Base-by-base conservation (phyloP, 2,888 invertebrate species). In the Drosophila algonquin region DNA sequence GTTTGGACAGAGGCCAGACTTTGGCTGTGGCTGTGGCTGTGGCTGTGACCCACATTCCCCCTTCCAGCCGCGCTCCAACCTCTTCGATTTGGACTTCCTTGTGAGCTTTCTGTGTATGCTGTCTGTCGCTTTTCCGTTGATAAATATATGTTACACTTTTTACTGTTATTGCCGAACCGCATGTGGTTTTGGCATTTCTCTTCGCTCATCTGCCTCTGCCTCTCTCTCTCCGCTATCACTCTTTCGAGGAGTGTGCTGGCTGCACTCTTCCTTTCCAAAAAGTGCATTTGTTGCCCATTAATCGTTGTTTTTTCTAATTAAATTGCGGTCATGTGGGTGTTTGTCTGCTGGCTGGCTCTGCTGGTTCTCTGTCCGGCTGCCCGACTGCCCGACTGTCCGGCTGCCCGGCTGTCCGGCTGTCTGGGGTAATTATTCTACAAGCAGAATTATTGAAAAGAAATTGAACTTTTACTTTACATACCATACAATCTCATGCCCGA, bases 121-220 rank as follows among this genome's bases (percentile, higher is more conserved):
- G 48, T 44, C 81, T 80, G 82, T 81, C 87, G 85, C 77, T 81
- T 81, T 79, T 84, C 68, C 81, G 87, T 87, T 74, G 83, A 83
- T 83, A 83, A 83, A 83, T 87, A 85, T 87, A 87, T 87, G 87
- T 83, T 83, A 83, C 87, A 83, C 83, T 87, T 87, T 83, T 83
- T 83, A 83, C 87, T 81, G 87, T 87, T 83, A 83, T 87, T 85
- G 87, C 81, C 77, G 75, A 82, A 61, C 84, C 82, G 85, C 85
- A 87, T 83, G 87, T 84, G 85, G 74, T 70, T 68, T 79, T 61
- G 75, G 81, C 85, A 87, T 83, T 84, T 84, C 84, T 83, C 84
- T 71, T 50, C 54, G 46, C 44, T 63, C 48, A 27, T 47, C 24
- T 40, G 48, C 45, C 45, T 55, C 9, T 30, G 7, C 50, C n/a